A percentile compares a stretch with the other conserved stretches of the same genome.
These are phyloP conservation scores for Turritopsis rubra DNA, from an alignment of 30 jellyfish, hydroid and myxozoan genomes.

Conservation along the genomic window DNA sequence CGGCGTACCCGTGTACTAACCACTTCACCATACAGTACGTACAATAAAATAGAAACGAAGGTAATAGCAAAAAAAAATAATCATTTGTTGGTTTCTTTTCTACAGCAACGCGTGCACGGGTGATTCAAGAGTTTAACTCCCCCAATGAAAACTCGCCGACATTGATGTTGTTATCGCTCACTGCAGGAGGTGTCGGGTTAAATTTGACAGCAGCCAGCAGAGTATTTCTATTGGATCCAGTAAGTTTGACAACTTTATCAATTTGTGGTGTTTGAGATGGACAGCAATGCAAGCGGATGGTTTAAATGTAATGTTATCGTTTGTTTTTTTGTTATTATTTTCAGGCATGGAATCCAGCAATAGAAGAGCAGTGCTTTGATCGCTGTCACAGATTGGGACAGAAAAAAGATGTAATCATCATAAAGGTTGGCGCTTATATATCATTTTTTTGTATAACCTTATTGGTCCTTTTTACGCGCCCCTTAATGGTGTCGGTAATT, in stretches of 20 bases:
- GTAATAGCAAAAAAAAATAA: neutral
- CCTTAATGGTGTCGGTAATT: neutral
- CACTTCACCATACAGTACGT: too few species aligned
- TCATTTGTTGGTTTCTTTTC: neutral
- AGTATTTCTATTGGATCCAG: constrained; percentile 61
- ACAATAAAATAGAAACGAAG: neutral
- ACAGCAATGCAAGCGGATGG: neutral
- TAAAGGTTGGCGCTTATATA: constrained; percentile 28
- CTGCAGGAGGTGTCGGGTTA: constrained; percentile 72
- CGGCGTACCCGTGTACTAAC: too few species aligned
- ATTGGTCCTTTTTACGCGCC: neutral
- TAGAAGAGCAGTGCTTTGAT: constrained; percentile 66
- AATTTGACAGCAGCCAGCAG: constrained; percentile 49
- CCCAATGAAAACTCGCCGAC: constrained; percentile 42
- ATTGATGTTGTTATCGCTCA: constrained; percentile 50
- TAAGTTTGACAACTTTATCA: constrained; percentile 18
- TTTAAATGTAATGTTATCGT: neutral
- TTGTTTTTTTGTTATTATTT: neutral
- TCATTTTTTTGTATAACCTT: neutral
- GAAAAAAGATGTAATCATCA: constrained; percentile 41
- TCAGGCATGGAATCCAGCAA: constrained; percentile 80
- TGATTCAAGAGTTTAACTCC: constrained; percentile 35
- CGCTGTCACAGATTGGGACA: constrained; percentile 70
- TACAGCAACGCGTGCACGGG: constrained; percentile 30
- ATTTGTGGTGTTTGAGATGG: too few species aligned